Conservation (phyloP, 2,113 vertebrate genomes). For the Labeo catla region DNA sequence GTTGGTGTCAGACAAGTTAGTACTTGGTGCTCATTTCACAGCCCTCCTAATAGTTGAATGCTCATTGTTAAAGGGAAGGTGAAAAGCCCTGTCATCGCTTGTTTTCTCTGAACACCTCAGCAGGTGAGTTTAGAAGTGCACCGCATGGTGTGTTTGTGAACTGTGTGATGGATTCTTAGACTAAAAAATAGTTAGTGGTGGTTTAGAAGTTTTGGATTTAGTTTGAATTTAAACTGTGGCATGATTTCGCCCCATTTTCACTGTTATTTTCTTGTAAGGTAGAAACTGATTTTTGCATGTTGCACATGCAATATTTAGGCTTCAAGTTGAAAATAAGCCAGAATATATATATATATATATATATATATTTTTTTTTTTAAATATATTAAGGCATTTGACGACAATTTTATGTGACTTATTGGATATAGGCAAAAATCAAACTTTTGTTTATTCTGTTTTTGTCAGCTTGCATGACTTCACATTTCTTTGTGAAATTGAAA, state of each 20-base stretch:
- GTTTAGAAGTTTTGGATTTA: neutral
- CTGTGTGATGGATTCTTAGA: neutral
- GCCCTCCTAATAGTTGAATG: constrained; percentile 23
- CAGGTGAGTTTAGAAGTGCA: constrained; percentile 36
- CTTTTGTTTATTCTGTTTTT: neutral
- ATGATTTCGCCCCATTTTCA: neutral
- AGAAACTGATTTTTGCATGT: neutral
- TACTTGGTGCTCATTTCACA: neutral
- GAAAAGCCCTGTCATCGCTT: neutral
- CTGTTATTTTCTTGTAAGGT: neutral
- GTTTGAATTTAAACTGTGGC: neutral
- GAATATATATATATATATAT: too few relatives aligned
- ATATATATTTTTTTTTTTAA: too few relatives aligned
- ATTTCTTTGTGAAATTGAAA: too few relatives aligned
- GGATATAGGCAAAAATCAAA: neutral
- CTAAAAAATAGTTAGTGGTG: neutral
- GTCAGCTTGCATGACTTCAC: neutral
- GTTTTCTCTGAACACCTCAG: constrained; percentile 29
- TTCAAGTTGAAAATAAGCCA: neutral
- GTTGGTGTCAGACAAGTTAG: neutral
- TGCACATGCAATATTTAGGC: neutral
- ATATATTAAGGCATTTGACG: neutral
- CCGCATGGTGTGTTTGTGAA: neutral
- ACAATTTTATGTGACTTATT: neutral
- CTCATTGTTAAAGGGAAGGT: constrained; percentile 40